phyloP scores from a whole-genome alignment of 1,140 invertebrate species.

The Olivierus martensii region DNA sequence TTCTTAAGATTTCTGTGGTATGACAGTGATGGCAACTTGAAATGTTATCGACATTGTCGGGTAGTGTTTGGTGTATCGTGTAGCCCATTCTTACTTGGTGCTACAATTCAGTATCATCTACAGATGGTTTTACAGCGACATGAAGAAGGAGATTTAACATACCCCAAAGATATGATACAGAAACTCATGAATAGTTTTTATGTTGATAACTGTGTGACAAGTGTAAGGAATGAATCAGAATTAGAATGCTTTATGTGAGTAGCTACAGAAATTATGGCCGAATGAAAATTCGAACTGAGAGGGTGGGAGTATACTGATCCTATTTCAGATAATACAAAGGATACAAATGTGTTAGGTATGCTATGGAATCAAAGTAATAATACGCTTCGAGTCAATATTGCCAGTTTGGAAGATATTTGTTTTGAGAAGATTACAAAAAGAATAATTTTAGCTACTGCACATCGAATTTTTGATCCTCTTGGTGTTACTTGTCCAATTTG shows the following conservation, averaged over 20 bases:
- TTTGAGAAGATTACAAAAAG: conserved; percentile 3
- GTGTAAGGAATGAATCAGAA: neutral
- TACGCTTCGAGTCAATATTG: conserved; percentile 2
- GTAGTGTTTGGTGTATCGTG: too few species aligned
- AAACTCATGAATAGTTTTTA: neutral
- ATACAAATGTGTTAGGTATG: conserved; percentile 9
- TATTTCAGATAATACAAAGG: neutral
- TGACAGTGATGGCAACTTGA: too few species aligned
- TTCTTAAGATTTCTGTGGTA: too few species aligned
- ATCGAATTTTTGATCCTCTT: conserved; percentile 9
- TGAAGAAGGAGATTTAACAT: neutral
- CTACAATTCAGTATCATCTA: neutral
- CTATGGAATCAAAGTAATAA: neutral
- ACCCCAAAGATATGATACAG: neutral
- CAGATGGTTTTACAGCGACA: neutral
- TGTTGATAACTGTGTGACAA: neutral
- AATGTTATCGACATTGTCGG: too few species aligned
- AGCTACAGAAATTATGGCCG: neutral
- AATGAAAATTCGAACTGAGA: neutral
- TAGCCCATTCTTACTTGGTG: too few species aligned
- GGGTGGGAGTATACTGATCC: neutral
- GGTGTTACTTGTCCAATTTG: conserved; percentile 3
- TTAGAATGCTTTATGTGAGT: neutral
- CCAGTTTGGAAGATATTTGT: neutral
- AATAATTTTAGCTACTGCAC: conserved; percentile 1